Evolutionary conservation across 64 coral and sea anemone species (phyloP).

Genomic region (Montipora efflorescens): DNA sequence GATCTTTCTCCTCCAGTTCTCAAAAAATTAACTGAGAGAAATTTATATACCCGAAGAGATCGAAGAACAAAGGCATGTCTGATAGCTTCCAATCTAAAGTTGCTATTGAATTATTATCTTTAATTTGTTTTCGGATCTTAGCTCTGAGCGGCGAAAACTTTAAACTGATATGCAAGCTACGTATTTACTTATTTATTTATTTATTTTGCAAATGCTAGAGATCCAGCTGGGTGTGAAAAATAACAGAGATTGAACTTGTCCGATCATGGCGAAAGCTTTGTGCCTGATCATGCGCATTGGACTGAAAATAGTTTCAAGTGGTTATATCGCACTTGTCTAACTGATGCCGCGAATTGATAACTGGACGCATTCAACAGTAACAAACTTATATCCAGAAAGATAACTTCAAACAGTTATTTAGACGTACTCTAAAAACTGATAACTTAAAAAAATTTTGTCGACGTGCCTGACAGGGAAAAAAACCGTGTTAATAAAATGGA

Average conservation of each 20-base stretch:
- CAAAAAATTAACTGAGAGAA: slow-evolving; percentile 7
- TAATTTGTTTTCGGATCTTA: slow-evolving; percentile 21
- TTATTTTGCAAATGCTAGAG: neutral
- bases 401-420: slow-evolving; percentile 70
- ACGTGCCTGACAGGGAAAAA: slow-evolving; percentile 86
- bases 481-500: slow-evolving; percentile 93
- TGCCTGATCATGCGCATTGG: no score
- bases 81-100: slow-evolving; percentile 33
- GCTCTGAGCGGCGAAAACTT: slow-evolving; percentile 5
- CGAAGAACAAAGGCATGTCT: slow-evolving; percentile 1
- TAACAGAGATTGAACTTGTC: neutral
- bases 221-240: no score
- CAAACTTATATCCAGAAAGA: slow-evolving; percentile 39
- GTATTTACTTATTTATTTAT: neutral
- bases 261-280: neutral
- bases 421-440: slow-evolving; percentile 86
- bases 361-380: neutral
- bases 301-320: no score
- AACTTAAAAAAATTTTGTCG: slow-evolving; percentile 78
- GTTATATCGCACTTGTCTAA: no score
- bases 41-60: neutral
- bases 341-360: slow-evolving; percentile 11
- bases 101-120: slow-evolving; percentile 44
- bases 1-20: neutral
- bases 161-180: neutral